Base-by-base conservation (phyloP, 2,888 invertebrate genomes). In the Isoperla grammatica region DNA sequence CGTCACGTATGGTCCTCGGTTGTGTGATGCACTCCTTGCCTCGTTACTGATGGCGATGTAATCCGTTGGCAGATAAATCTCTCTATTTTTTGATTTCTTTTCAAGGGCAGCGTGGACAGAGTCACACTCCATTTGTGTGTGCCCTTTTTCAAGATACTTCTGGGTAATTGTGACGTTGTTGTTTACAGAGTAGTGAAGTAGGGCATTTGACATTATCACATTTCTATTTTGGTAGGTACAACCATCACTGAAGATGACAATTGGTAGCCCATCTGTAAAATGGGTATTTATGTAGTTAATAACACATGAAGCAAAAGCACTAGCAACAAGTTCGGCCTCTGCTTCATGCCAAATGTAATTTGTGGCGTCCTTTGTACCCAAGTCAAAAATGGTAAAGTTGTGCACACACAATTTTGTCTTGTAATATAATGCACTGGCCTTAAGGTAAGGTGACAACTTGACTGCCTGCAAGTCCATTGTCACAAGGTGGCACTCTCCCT, bases 391-490 rank as follows among this genome's bases (percentile, higher is more conserved):
- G 1, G 66, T 69, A 57, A 68, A 69, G 63, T 70, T 69, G 59
- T 70, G 69, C 8, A 64, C 61, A n/a, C 61, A 61, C n/a, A 71
- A 60, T 57, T 71, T 71, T 1, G 66, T 65, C 61, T 70, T 69
- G 56, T 63, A 70, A 58, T 69, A 70, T 0, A 67, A 8, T 37
- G 60, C 50, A 39, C 63, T 64, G 37, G 65, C 67, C 8, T 57
- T 56, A 53, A 68, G 20, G 11, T 60, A 60, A 6, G 69, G 70
- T 29, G 62, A 63, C 6, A 67, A 39, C 50, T 67, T 62, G 0
- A 71, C 67, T 8, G 64, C 63, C 56, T 69, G 66, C 57, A 67
- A 19, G 60, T 69, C 62, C 66, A 69, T 62, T 43, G 65, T 64
- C 37, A 67, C 22, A 15, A 63, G 66, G 53, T 67, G 64, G 55